Evolutionary conservation across 2,113 vertebrate species (phyloP), one percentile per base, ranked within the genome.

Genomic region (Nerophis lumbriciformis): DNA sequence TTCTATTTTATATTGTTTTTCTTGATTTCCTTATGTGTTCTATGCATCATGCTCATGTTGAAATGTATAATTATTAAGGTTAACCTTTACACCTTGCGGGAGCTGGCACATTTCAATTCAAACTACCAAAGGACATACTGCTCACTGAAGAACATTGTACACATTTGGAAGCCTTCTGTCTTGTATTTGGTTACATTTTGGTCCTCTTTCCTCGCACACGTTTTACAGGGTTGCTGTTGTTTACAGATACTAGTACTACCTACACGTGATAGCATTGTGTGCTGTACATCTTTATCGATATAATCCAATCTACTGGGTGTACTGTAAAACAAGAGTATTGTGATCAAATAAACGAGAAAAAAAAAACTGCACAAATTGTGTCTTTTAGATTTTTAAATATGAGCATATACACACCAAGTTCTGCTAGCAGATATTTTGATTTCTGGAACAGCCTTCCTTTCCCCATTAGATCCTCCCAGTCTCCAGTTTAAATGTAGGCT

Each of bases 291-390:
- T 79, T 71, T 78, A 78, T 69, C 55, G 59, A 59, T 78, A 80
- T 83, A 76, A 76, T 75, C 64, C 59, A 47, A 62, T 83, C 35
- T 49, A 68, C 7, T 56, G 53, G 53, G 16, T 77, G 73, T 78
- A 70, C 62, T 76, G 62, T 84, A 71, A 72, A 51, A 76, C 69
- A 66, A 55, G 45, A 75, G 61, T 77, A 72, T 75, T 60, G 63
- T 76, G 68, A 66, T 63, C 48, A 59, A 86, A 83, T 85, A 86
- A 85, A 86, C 59, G 5, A 21, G 71, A 36, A 38, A 68, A 59
- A 68, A 59, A 53, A 15, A 39, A 36, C 44, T 51, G 49, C 42
- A 53, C 6, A 64, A 69, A 47, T 9, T 15, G 21, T 15, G 52
- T 58, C 10, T 65, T 45, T 66, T 69, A 44, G 57, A 45, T 45